Evolutionary conservation across 2,113 vertebrate genomes (phyloP), one percentile per base, ranked within the genome.

Genomic region (Dasypus novemcinctus): DNA sequence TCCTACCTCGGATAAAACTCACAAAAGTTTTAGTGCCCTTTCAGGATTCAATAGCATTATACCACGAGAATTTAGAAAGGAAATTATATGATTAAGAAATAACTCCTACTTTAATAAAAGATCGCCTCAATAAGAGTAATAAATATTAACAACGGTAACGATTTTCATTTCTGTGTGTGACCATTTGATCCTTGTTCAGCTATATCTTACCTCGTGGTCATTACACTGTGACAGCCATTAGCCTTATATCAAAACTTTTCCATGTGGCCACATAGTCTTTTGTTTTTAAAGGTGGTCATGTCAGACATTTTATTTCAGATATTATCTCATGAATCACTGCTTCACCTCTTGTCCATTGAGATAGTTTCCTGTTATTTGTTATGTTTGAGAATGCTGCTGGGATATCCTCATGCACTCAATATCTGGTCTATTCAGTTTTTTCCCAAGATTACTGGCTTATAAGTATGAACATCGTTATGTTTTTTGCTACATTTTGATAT

Each of bases 401-500:
- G 46, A 79, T 64, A 59, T 18, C 27, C 11, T 83, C 31, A 41
- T 52, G 21, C 7, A 8, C 68, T 85, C 85, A 63, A 7, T 17
- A 61, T 87, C 88, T 81, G 64, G 81, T 78, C 4, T 31, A 5
- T 46, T 88, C 36, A 20, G 1, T 38, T 23, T 84, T 81, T 76
- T 74, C 61, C 88, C 41, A 52, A 49, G 29, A 46, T 68, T 36
- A 68, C 20, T 31, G 21, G 18, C 31, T 82, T 94, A 82, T 59
- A 89, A 91, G 27, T 71, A 20, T 33, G 49, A 90, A 66, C 72
- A 57, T 93, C 38, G 59, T 94, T 89, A 68, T 83, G 33, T 5
- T 61, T 81, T 95, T 87, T 85, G 64, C 33, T 89, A n/a, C 69
- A 31, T 94, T 96, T 93, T 93, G 41, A 76, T 85, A 59, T 86